Conservation (phyloP, 2,113 vertebrate species). For the Ciconia boyciana region DNA sequence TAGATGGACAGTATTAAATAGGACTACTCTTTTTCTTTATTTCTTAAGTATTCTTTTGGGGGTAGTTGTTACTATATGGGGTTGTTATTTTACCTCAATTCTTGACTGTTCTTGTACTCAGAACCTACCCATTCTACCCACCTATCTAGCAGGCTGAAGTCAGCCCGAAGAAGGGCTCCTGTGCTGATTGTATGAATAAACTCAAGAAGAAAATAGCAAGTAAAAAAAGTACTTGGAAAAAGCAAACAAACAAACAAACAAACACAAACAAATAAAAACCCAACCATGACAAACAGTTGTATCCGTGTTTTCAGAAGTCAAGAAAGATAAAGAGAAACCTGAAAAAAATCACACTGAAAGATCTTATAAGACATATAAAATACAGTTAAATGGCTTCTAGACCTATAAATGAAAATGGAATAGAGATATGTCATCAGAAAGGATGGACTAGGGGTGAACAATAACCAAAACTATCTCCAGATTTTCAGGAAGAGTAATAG, state of each 20-base stretch:
- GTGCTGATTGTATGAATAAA: not conserved
- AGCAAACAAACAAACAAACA: not conserved
- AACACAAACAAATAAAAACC: accelerated
- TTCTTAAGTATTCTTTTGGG: not conserved
- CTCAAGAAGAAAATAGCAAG: not conserved
- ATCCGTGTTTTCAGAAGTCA: not conserved
- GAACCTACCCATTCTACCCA: not conserved
- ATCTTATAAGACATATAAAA: not conserved
- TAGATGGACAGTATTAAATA: not conserved
- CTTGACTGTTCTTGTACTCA: not conserved
- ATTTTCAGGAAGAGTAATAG: not conserved
- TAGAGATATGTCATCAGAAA: not conserved
- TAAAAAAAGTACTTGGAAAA: not conserved
- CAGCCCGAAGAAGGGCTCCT: not conserved
- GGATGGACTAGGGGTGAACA: not conserved
- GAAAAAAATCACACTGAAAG: not conserved
- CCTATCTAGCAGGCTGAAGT: not conserved
- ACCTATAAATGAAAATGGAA: not conserved
- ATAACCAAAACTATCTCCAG: not conserved
- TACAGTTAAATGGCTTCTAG: not conserved
- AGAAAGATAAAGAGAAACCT: not conserved
- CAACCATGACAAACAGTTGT: not conserved
- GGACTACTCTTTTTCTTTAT: not conserved
- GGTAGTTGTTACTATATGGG: not conserved
- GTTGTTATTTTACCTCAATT: not conserved